Conservation (phyloP, 2,797 vertebrate genomes). For the Phalanger gymnotis region DNA sequence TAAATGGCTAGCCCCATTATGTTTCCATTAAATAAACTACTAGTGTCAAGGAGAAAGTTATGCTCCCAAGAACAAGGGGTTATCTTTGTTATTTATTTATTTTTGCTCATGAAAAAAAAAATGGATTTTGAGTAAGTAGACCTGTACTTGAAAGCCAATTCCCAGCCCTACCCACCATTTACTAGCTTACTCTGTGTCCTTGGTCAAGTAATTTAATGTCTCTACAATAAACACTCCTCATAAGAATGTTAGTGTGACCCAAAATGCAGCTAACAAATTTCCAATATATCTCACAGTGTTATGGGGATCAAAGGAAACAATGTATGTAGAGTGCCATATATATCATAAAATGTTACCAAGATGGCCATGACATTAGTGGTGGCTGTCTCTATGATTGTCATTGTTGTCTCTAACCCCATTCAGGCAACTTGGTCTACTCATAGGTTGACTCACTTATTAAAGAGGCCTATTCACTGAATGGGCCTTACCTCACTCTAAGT, state of each 20-base stretch:
- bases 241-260: background rate
- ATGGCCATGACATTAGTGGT: background rate
- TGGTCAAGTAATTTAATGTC: background rate
- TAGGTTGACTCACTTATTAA: no score
- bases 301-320: background rate
- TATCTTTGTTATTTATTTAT: background rate
- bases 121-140: background rate
- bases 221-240: background rate
- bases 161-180: background rate
- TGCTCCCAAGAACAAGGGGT: rapidly evolving
- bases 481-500: no score
- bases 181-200: background rate
- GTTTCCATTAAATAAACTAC: background rate
- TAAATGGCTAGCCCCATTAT: slow-evolving; percentile 4
- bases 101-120: background rate
- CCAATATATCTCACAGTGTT: background rate
- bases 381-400: background rate
- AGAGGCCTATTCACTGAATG: no score
- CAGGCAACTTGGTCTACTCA: no score
- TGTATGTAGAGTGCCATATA: background rate
- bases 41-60: slow-evolving; percentile 3
- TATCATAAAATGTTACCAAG: background rate
- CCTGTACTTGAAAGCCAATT: background rate
- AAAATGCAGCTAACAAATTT: background rate
- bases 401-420: no score